Conservation (phyloP, 2,888 invertebrate species). For the Parapristionchus giblindavisi region DNA sequence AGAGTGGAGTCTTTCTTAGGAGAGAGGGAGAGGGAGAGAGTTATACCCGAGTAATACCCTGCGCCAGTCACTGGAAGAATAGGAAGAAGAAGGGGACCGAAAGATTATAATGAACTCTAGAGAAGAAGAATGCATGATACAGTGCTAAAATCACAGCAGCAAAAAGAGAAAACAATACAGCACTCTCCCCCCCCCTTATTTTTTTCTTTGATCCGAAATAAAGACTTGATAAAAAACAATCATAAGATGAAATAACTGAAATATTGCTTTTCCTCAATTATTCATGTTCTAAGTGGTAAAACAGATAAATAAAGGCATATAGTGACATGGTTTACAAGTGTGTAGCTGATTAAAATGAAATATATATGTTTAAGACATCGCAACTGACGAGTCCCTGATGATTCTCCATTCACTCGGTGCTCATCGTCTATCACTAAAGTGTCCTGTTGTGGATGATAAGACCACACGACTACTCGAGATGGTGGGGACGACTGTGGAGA, state of each 20-base stretch:
- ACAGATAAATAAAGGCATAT: too few species aligned
- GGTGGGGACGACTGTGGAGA: conserved; percentile 44
- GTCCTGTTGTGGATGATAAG: conserved; percentile 51
- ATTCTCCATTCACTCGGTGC: conserved; percentile 52
- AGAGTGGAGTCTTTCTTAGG: conserved; percentile 17
- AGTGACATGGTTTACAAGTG: too few species aligned
- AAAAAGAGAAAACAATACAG: neutral
- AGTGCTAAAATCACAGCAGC: neutral
- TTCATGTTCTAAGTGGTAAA: too few species aligned
- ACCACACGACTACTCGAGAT: conserved; percentile 49
- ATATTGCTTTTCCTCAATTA: too few species aligned
- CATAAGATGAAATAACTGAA: too few species aligned
- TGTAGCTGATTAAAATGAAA: too few species aligned
- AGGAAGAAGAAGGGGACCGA: neutral
- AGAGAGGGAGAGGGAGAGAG: neutral
- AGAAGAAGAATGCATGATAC: neutral
- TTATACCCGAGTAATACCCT: neutral
- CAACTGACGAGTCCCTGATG: conserved; percentile 40
- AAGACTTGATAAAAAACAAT: too few species aligned
- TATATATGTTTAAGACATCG: too few species aligned
- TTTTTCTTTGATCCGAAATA: too few species aligned
- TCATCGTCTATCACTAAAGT: conserved; percentile 48
- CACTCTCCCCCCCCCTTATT: too few species aligned
- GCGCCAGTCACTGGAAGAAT: neutral
- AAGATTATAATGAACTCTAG: neutral